Evolutionary conservation across 1,140 invertebrate species (phyloP).

Genomic region (Myzus persicae): DNA sequence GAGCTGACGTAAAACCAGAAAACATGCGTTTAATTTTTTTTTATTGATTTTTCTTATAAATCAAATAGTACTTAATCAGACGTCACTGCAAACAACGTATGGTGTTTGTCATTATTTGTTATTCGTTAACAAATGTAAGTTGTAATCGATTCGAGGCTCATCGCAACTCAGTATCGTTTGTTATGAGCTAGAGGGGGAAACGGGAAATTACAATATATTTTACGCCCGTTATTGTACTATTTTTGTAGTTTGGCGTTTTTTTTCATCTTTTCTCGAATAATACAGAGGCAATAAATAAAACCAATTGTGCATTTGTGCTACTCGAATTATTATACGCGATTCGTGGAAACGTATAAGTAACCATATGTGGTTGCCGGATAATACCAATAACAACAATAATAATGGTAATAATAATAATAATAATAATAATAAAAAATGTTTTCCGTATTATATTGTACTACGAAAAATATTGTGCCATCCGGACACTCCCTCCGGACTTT

Average conservation of each 20-base stretch:
- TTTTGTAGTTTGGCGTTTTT: neutral
- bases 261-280: neutral
- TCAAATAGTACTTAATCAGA: neutral
- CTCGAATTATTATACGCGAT: neutral
- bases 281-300: neutral
- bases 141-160: neutral
- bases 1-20: neutral
- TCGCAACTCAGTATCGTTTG: neutral
- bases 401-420: no score
- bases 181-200: neutral
- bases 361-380: neutral
- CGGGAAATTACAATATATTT: neutral
- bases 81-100: neutral
- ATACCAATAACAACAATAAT: neutral
- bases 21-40: neutral
- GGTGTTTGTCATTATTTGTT: neutral
- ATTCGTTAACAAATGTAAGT: neutral
- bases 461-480: neutral
- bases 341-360: neutral
- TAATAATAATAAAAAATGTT: neutral
- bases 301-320: neutral
- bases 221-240: neutral
- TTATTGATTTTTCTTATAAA: neutral
- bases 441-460: neutral
- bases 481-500: neutral